Evolutionary conservation across 2,888 invertebrate genomes (phyloP).

Genomic region (Geophilus truncorum): DNA sequence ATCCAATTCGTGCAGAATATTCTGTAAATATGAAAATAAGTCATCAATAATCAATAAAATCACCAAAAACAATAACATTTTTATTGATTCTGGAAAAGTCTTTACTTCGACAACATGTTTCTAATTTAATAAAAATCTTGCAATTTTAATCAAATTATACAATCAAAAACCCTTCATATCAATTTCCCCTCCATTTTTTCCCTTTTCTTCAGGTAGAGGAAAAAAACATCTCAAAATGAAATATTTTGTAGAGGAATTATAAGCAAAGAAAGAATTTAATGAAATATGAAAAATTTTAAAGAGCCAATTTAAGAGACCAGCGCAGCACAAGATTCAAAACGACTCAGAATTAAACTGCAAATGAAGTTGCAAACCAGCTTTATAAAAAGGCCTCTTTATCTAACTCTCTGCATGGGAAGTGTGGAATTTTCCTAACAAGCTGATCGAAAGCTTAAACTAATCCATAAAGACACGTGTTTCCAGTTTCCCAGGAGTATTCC

Average conservation of each 20-base stretch:
- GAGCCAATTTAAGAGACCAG: neutral
- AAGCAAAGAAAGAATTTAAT: neutral
- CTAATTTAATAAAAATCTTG: too few species aligned
- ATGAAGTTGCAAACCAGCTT: neutral
- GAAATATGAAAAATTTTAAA: neutral
- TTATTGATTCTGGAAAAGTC: too few species aligned
- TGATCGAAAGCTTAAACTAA: conserved; percentile 8
- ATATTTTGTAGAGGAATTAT: neutral
- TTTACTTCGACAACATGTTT: too few species aligned
- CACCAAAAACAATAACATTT: too few species aligned
- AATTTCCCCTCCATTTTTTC: too few species aligned
- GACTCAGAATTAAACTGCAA: neutral
- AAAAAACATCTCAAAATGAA: neutral
- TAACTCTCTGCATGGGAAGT: neutral
- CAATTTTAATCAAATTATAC: too few species aligned
- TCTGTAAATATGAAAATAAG: conserved; percentile 54
- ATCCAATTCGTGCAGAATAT: conserved; percentile 73
- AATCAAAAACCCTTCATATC: too few species aligned
- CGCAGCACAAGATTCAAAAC: neutral
- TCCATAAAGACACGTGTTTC: neutral
- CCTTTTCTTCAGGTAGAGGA: too few species aligned
- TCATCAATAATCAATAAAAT: neutral
- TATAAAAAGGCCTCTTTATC: neutral
- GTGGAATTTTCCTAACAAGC: neutral
- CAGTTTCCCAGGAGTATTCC: too few species aligned